phyloP scores from a whole-genome alignment of 2,113 vertebrate species.

The Edolisoma coerulescens region DNA sequence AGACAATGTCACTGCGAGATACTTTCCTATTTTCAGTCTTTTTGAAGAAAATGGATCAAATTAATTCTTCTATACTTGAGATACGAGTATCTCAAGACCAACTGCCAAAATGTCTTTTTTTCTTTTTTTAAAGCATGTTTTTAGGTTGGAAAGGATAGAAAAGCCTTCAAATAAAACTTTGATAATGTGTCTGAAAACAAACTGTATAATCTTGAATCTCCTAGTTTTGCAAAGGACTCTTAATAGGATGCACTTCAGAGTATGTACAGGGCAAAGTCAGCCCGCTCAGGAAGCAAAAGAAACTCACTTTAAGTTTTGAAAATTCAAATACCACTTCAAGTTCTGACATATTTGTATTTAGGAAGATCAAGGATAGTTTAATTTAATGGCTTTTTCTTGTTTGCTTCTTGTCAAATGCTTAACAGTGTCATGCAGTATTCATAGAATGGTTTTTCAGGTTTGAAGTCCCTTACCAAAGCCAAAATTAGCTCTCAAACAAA shows the following conservation, averaged over 20 bases:
- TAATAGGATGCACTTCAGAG: neutral
- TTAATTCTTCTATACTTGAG: neutral
- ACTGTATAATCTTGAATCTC: neutral
- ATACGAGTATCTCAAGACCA: neutral
- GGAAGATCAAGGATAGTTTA: neutral
- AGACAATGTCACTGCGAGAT: neutral
- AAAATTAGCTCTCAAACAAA: neutral
- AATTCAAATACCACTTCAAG: neutral
- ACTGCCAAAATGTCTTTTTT: neutral
- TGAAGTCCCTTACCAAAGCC: neutral
- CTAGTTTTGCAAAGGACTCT: neutral
- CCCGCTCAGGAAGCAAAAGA: neutral
- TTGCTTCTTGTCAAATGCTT: neutral
- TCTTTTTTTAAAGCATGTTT: neutral
- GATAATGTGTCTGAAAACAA: neutral
- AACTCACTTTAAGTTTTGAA: neutral
- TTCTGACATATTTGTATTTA: neutral
- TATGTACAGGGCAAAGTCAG: neutral
- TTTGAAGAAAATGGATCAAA: neutral
- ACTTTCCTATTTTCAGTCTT: neutral
- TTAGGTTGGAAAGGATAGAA: neutral
- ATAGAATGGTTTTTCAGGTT: neutral
- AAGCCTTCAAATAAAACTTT: neutral
- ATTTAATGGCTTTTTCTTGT: neutral
- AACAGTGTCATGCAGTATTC: neutral